Evolutionary conservation across 2,797 vertebrate species (phyloP).

Genomic region (Decapterus maruadsi): DNA sequence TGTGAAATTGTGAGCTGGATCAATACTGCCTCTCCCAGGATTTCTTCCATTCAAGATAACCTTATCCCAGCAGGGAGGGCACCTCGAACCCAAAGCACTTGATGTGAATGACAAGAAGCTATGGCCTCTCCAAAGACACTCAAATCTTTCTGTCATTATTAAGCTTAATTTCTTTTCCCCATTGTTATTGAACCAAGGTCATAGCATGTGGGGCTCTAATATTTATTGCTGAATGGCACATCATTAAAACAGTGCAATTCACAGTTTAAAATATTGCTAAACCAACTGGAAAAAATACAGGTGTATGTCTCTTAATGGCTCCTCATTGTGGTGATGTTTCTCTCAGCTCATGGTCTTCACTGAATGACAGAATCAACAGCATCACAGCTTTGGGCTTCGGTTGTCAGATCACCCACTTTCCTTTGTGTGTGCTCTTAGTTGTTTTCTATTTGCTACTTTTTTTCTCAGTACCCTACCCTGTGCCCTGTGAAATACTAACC

Average conservation of each 20-base stretch:
- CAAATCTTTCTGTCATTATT: constrained; percentile 44
- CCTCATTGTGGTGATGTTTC: constrained; percentile 8
- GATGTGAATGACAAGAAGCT: constrained; percentile 67
- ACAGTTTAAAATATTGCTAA: not conserved
- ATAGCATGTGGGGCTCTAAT: constrained; percentile 8
- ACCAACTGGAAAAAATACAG: not conserved
- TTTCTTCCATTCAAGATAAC: constrained; percentile 76
- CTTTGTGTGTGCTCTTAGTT: not conserved
- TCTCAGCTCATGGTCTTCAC: not conserved
- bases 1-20: constrained; percentile 74
- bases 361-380: constrained; percentile 3
- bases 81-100: constrained; percentile 38
- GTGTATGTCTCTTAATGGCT: constrained; percentile 8
- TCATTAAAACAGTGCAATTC: not conserved
- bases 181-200: constrained; percentile 13
- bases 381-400: constrained; percentile 3
- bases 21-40: constrained; percentile 75
- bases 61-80: constrained; percentile 66
- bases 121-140: constrained; percentile 30
- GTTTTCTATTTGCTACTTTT: not conserved
- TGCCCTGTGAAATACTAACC: constrained; percentile 19
- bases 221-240: not conserved
- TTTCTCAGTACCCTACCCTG: constrained; percentile 6
- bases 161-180: not conserved
- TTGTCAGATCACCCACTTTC: not conserved